Conservation (phyloP, 30 jellyfish, hydroid and myxozoan genomes). For the Haliclystus octoradiatus region DNA sequence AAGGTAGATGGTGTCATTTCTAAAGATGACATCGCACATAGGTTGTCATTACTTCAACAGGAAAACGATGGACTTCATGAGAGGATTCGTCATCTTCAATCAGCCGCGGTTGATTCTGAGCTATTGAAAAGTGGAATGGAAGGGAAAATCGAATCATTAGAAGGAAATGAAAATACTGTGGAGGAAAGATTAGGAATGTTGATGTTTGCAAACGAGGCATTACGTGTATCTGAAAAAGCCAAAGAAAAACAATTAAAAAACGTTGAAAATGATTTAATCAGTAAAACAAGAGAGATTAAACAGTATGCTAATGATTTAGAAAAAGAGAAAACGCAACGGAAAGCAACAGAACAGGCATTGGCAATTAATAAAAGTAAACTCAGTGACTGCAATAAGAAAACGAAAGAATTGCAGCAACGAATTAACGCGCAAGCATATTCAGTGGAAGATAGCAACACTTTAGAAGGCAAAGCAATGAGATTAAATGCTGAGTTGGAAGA, state of each 20-base stretch:
- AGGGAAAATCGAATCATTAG: slow-evolving; percentile 11
- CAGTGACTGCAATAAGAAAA: slow-evolving; percentile 1
- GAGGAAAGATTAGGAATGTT: slow-evolving; percentile 13
- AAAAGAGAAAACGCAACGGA: slow-evolving; percentile 29
- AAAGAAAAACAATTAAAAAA: slow-evolving; percentile 17
- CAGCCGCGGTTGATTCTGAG: slow-evolving; percentile 8
- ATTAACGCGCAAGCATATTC: slow-evolving; percentile 8
- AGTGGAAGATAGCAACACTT: slow-evolving; percentile 14
- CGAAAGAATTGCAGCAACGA: slow-evolving; percentile 18
- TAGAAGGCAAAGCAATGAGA: slow-evolving; percentile 27
- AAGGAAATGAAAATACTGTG: slow-evolving; percentile 20
- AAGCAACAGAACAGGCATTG: slow-evolving; percentile 5
- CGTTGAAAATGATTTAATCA: slow-evolving; percentile 32
- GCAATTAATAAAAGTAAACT: slow-evolving; percentile 8
- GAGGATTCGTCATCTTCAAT: background rate
- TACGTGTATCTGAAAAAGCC: slow-evolving; percentile 16
- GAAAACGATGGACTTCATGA: slow-evolving; percentile 8
- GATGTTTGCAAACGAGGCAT: slow-evolving; percentile 9
- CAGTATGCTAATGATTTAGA: slow-evolving; percentile 29
- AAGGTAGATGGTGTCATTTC: background rate
- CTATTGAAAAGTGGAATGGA: slow-evolving; percentile 2
- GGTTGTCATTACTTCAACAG: background rate
- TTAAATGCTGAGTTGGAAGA: slow-evolving; percentile 35
- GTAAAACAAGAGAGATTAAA: slow-evolving; percentile 17
- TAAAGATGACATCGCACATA: background rate